Percentiles rank a stretch among this genome's conserved stretches.
These are phyloP conservation scores for Heterotis niloticus DNA, from an alignment of 2,113 vertebrate species.

Conservation along the genomic window DNA sequence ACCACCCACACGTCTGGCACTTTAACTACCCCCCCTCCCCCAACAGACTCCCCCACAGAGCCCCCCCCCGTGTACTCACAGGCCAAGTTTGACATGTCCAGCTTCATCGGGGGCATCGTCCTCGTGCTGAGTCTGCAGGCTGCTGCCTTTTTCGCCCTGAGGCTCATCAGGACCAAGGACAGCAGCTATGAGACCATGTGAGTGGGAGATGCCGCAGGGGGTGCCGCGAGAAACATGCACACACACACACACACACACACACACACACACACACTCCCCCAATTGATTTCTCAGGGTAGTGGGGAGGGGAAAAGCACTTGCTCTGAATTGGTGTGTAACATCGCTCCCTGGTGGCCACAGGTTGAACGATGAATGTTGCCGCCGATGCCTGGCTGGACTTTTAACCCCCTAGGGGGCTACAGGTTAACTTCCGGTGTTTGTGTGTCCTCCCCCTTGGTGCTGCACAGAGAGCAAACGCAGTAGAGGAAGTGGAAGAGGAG, in stretches of 20 bases:
- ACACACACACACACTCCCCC: conserved; percentile 6
- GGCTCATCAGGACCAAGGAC: conserved; percentile 87
- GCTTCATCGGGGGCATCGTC: conserved; percentile 85
- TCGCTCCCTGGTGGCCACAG: conserved; percentile 45
- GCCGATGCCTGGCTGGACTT: not conserved
- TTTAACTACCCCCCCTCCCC: conserved; percentile 11
- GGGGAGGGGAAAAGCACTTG: not conserved
- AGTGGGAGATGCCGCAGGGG: conserved; percentile 49
- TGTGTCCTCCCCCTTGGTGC: conserved; percentile 20
- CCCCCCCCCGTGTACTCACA: conserved; percentile 58
- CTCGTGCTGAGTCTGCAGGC: conserved; percentile 81
- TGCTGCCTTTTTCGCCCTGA: conserved; percentile 75
- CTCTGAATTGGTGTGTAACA: conserved; percentile 22
- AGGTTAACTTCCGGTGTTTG: conserved; percentile 26
- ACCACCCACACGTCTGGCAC: not conserved
- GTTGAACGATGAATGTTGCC: conserved; percentile 6
- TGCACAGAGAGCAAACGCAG: conserved; percentile 42
- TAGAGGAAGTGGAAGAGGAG: conserved; percentile 23
- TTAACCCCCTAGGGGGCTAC: not conserved
- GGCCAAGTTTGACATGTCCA: conserved; percentile 81
- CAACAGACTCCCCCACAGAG: conserved; percentile 40
- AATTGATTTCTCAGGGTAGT: not conserved
- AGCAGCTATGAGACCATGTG: conserved; percentile 90
- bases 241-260: conserved; percentile 12
- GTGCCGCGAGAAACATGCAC: not conserved